Conservation (phyloP, 2,113 vertebrate species). For the Sceloporus undulatus region DNA sequence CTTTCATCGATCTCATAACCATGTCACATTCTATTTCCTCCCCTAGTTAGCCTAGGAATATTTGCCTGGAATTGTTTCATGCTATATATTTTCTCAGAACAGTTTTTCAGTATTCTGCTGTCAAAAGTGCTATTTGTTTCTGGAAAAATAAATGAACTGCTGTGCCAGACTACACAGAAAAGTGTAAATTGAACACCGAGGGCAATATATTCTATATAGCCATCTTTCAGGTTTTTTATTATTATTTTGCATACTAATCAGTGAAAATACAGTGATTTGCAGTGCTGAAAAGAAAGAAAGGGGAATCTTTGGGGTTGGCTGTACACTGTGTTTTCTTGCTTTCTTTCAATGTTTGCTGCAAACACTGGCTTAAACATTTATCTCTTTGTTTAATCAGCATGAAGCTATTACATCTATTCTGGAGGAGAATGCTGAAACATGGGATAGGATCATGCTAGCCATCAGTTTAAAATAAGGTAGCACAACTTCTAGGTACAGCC, state of each 20-base stretch:
- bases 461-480: neutral
- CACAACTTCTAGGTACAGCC: neutral
- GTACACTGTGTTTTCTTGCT: neutral
- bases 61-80: neutral
- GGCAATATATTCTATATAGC: neutral
- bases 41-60: conserved; percentile 4
- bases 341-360: neutral
- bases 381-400: neutral
- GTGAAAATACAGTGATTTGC: neutral
- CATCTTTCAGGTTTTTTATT: neutral
- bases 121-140: conserved; percentile 19
- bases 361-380: neutral
- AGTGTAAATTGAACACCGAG: neutral
- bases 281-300: neutral
- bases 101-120: neutral
- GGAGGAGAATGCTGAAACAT: no score
- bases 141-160: neutral
- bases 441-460: neutral
- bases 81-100: conserved; percentile 11
- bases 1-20: neutral
- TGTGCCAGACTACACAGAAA: neutral
- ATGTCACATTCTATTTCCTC: neutral
- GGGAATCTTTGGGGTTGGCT: neutral
- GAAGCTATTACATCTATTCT: no score
- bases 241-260: neutral